phyloP scores from a whole-genome alignment of 2,113 vertebrate genomes.

The Hippocampus abdominalis region DNA sequence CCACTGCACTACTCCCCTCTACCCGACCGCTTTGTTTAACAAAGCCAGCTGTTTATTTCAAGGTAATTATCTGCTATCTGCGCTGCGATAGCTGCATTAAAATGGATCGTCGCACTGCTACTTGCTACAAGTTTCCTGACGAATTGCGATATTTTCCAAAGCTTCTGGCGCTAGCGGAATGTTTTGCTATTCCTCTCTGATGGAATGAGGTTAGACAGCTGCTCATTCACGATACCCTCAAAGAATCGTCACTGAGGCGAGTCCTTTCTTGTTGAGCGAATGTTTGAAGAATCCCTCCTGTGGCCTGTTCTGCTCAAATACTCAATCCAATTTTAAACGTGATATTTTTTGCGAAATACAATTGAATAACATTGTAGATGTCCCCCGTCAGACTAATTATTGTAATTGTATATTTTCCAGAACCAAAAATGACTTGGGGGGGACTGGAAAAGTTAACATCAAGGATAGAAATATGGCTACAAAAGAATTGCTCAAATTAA shows the following conservation, averaged over 20 bases:
- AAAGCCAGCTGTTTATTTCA: slow-evolving; percentile 7
- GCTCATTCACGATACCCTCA: background rate
- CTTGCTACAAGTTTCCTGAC: background rate
- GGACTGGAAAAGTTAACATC: no score
- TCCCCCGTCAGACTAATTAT: background rate
- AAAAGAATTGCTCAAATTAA: background rate
- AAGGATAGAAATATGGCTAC: no score
- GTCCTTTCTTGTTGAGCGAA: background rate
- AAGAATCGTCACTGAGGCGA: background rate
- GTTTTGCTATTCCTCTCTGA: slow-evolving; percentile 1
- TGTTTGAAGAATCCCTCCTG: background rate
- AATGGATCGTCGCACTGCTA: background rate
- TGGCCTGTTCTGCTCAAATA: background rate
- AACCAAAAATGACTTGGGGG: no score
- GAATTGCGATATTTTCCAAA: background rate
- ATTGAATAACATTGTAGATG: background rate
- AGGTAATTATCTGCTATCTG: slow-evolving; percentile 10
- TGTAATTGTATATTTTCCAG: background rate
- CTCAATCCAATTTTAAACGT: background rate
- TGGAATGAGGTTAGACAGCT: slow-evolving; percentile 19
- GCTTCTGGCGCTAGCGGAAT: background rate
- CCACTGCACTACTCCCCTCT: slow-evolving; percentile 17
- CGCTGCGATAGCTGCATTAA: background rate
- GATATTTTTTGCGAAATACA: background rate
- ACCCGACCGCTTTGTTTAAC: slow-evolving; percentile 18